Conservation (phyloP, 2,888 invertebrate genomes). For the Drosophila glabriapex region DNA sequence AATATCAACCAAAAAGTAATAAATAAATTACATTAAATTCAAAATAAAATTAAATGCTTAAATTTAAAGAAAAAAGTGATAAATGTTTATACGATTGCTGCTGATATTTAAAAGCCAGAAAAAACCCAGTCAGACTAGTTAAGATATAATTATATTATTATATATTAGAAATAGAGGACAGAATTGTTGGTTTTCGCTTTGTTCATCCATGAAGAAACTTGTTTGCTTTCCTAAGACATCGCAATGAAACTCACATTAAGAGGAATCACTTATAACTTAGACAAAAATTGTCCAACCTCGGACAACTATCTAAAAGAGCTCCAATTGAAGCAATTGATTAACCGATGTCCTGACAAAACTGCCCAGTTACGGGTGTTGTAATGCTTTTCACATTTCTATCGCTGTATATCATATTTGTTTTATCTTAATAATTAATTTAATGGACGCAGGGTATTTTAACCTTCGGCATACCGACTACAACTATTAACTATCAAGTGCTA, state of each 20-base stretch:
- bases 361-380: background rate
- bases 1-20: background rate
- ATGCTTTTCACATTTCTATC: background rate
- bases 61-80: background rate
- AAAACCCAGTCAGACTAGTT: background rate
- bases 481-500: background rate
- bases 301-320: background rate
- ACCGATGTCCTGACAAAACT: background rate
- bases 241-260: background rate
- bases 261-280: background rate
- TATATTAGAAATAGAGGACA: background rate
- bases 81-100: background rate
- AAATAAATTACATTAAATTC: background rate
- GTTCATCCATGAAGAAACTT: background rate
- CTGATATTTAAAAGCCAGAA: background rate
- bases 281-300: accelerated
- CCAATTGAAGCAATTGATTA: too few relatives aligned
- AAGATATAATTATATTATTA: too few relatives aligned
- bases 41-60: background rate
- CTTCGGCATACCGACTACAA: background rate
- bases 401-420: background rate
- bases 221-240: background rate
- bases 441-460: background rate
- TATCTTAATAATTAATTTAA: background rate
- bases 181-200: background rate